Percentiles rank a stretch among this genome's conserved stretches.
Conservation (phyloP, 2,888 invertebrate genomes). For the Macrosiphum euphorbiae region DNA sequence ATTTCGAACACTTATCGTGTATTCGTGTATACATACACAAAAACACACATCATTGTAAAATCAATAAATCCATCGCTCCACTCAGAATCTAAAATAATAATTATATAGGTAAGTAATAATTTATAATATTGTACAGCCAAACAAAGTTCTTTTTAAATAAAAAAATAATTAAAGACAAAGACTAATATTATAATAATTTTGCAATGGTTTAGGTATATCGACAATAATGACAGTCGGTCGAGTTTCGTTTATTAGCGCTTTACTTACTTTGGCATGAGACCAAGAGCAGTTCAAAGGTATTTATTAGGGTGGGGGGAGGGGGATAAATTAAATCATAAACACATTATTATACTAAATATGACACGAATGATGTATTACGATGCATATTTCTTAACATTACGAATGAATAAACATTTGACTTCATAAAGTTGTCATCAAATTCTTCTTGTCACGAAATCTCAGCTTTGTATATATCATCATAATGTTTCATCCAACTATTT, state of each 20-base stretch:
- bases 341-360: not conserved
- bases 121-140: not conserved
- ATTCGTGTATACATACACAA: too few relatives aligned
- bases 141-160: not conserved
- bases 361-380: not conserved
- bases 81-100: not conserved
- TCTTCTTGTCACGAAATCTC: not conserved
- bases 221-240: not conserved
- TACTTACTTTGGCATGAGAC: not conserved
- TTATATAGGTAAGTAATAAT: not conserved
- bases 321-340: not conserved
- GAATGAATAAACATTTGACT: not conserved
- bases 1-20: too few relatives aligned
- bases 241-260: not conserved
- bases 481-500: not conserved
- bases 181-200: not conserved
- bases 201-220: not conserved
- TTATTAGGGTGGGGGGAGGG: not conserved
- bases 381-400: not conserved
- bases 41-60: too few relatives aligned
- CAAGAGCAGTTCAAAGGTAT: not conserved
- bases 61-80: too few relatives aligned
- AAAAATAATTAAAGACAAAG: not conserved
- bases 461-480: not conserved
- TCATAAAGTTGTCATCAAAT: not conserved